Evolutionary conservation across 2,113 vertebrate species (phyloP), one percentile per base, ranked within the genome.

Genomic region (Engraulis encrasicolus): DNA sequence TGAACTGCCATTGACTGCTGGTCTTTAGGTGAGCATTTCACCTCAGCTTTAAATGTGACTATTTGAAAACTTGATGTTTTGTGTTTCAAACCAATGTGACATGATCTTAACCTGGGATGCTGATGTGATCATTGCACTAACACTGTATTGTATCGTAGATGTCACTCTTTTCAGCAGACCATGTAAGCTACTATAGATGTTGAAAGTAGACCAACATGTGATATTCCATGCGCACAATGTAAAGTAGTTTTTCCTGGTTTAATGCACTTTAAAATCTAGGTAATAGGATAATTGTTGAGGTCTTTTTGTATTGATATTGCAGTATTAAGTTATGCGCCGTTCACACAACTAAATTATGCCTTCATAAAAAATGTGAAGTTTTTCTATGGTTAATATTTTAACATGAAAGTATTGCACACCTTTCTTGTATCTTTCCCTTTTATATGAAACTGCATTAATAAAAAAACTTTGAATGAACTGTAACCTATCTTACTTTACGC

Each of bases 31-130:
- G 61, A 34, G 34, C 27, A 31, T 27, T 5, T 15, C 27, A 31
- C 61, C 61, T 34, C 61, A 34, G 61, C 27, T 71, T 34, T 71
- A 71, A 34, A 71, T 34, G 27, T 71, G 61, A 71, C 61, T 71
- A 71, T 12, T 31, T 34, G 27, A 71, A n/a, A 71, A 71, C 27
- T 15, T 71, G 61, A 34, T 2, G 31, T 71, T 71, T 71, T 5
- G 27, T 11, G 15, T 23, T 34, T 2, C 27, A 71, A 71, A 14
- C 23, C 27, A 15, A 2, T 34, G 9, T 71, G 27, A 5, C 2
- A 4, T 31, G 58, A 23, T 11, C 58, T 66, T 71, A 17, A 71
- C 3, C 3, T 9, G 9, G 9, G 40, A n/a, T n/a, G n/a, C n/a
- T 34, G 19, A 34, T 71, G 61, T 14, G 31, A 17, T 71, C 1